Conservation (phyloP, 2,888 invertebrate species). For the Drosophila nr. perissopoda region DNA sequence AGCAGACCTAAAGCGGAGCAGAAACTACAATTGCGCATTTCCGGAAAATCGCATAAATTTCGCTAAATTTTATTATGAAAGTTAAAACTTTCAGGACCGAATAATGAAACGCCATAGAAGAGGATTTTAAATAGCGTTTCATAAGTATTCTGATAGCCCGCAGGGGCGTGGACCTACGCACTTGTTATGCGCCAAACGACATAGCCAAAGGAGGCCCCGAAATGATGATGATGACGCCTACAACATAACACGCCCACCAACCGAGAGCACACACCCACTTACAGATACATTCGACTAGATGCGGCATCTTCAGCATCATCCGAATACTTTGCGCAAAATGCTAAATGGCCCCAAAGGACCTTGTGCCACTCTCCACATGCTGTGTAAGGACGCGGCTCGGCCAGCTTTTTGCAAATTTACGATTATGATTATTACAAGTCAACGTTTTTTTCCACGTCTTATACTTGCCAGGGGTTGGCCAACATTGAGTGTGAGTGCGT, state of each 20-base stretch:
- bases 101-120: not conserved
- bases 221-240: constrained; percentile 77
- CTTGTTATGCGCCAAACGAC: constrained; percentile 47
- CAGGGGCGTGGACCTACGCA: constrained; percentile 40
- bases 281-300: constrained; percentile 8
- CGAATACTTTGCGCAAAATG: constrained; percentile 55
- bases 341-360: constrained; percentile 78
- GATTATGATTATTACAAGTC: constrained; percentile 82
- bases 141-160: constrained; percentile 24
- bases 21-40: not conserved
- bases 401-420: constrained; percentile 79
- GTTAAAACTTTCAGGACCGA: not conserved
- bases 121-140: constrained; percentile 34
- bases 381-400: constrained; percentile 50
- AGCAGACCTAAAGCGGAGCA: not conserved
- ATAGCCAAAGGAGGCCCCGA: constrained; percentile 32
- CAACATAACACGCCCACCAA: constrained; percentile 33
- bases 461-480: constrained; percentile 35
- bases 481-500: constrained; percentile 7
- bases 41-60: not conserved
- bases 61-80: constrained; percentile 2
- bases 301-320: constrained; percentile 33
- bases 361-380: constrained; percentile 23
- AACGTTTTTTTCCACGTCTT: constrained; percentile 51
- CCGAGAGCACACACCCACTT: constrained; percentile 22